phyloP scores from a whole-genome alignment of 1,140 invertebrate genomes.

The Cotesia typhae region DNA sequence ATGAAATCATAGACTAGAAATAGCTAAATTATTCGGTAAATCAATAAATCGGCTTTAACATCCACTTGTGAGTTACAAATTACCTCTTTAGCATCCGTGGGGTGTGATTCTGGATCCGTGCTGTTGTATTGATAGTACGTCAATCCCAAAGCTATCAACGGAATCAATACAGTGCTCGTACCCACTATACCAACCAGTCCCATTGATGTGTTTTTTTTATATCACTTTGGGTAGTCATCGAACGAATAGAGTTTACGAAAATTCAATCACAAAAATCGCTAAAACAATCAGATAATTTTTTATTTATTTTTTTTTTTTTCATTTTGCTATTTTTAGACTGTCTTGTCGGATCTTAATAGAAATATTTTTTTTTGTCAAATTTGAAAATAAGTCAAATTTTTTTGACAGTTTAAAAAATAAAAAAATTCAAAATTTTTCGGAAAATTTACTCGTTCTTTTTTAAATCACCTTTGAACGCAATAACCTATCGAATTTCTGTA shows the following conservation, averaged over 20 bases:
- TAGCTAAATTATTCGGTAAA: constrained; percentile 66
- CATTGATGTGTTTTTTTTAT: constrained; percentile 49
- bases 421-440: no score
- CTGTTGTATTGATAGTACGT: constrained; percentile 83
- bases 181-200: constrained; percentile 53
- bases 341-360: no score
- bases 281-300: no score
- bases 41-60: constrained; percentile 15
- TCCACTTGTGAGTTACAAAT: constrained; percentile 37
- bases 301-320: no score
- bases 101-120: constrained; percentile 82
- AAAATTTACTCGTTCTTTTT: no score
- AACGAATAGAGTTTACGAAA: background rate
- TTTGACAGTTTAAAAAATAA: no score
- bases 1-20: constrained; percentile 82
- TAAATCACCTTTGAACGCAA: no score
- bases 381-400: no score
- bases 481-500: no score
- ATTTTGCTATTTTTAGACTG: no score
- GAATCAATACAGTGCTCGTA: constrained; percentile 70
- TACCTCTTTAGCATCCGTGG: constrained; percentile 75
- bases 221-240: background rate
- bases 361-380: no score
- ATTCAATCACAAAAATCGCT: no score
- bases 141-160: constrained; percentile 80